Evolutionary conservation across 1,140 invertebrate species (phyloP), one percentile per base, ranked within the genome.

Genomic region (Drosophila athabasca): DNA sequence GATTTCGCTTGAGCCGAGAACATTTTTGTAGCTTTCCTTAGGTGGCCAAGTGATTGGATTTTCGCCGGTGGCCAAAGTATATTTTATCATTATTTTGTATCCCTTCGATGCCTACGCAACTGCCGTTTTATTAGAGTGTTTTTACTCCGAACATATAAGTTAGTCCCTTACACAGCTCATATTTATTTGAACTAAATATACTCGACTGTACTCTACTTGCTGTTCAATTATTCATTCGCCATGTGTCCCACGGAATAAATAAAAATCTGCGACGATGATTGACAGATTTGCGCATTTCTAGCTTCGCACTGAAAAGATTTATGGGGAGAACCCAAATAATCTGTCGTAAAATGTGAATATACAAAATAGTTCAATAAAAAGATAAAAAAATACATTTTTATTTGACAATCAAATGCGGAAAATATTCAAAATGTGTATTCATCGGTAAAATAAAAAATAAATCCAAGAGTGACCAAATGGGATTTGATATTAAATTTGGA

Each of bases 271-370:
- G 68, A 57, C 51, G 62, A 73, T 73, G 69, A 73, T 73, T 73
- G 68, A 73, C 69, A 73, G 69, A 39, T 64, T 62, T 41, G 68
- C 43, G 68, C 68, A 71, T 51, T 73, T 19, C 29, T 31, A 22
- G 35, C 35, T 39, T 46, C 7, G 68, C 68, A 72, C 72, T 73
- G 70, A 73, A 72, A 62, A 64, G 62, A 17, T 62, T 55, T 62
- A 11, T 39, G 3, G 26, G 19, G 13, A 26, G 51, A 13, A 13
- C n/a, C 31, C n/a, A 60, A 51, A 17, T 19, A 50, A 29, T 51
- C 6, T 50, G 41, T 49, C 68, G 48, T 72, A 73, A 72, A 72
- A 62, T 48, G 45, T 51, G 29, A 29, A 72, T 49, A 62, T 73
- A 55, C 62, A 72, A 64, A 69, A 70, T 3, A 55, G 19, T 46